phyloP scores from a whole-genome alignment of 2,797 vertebrate species.

The Xenopus petersii region DNA sequence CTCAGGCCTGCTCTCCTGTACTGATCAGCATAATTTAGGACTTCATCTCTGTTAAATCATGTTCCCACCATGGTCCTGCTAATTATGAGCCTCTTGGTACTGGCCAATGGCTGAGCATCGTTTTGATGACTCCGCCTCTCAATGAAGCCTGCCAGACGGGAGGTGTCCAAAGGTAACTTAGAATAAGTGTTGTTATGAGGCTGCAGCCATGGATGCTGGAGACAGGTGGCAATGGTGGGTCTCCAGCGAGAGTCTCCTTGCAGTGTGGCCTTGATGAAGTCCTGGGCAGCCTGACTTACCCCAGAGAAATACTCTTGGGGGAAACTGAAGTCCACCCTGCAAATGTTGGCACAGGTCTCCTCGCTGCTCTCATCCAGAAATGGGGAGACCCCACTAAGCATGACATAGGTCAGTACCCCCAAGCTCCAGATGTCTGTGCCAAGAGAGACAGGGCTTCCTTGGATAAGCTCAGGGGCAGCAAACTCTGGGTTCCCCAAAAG shows the following conservation, averaged over 20 bases:
- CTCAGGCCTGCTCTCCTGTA: too few relatives aligned
- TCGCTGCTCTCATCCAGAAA: slow-evolving; percentile 95
- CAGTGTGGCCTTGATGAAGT: slow-evolving; percentile 83
- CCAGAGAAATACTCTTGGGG: slow-evolving; percentile 86
- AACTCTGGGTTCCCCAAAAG: slow-evolving; percentile 94
- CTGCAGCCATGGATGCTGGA: slow-evolving; percentile 92
- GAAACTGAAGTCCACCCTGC: slow-evolving; percentile 94
- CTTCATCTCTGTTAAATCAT: slow-evolving; percentile 3
- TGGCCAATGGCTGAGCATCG: slow-evolving; percentile 82
- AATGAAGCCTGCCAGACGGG: slow-evolving; percentile 84
- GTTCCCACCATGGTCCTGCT: slow-evolving; percentile 70
- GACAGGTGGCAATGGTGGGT: slow-evolving; percentile 82
- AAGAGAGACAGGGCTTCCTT: slow-evolving; percentile 83
- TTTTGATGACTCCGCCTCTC: slow-evolving; percentile 90
- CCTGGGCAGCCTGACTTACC: slow-evolving; percentile 87
- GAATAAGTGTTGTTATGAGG: slow-evolving; percentile 86
- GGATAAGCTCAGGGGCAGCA: slow-evolving; percentile 91
- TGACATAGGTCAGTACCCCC: slow-evolving; percentile 87
- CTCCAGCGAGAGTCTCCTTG: slow-evolving; percentile 89
- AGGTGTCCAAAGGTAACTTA: slow-evolving; percentile 87
- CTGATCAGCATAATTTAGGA: too few relatives aligned
- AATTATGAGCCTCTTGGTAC: slow-evolving; percentile 87
- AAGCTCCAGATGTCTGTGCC: slow-evolving; percentile 93
- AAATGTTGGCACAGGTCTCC: slow-evolving; percentile 95
- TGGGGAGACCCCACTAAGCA: slow-evolving; percentile 93